phyloP scores from a whole-genome alignment of 2,113 vertebrate genomes.

The Corythoichthys intestinalis region DNA sequence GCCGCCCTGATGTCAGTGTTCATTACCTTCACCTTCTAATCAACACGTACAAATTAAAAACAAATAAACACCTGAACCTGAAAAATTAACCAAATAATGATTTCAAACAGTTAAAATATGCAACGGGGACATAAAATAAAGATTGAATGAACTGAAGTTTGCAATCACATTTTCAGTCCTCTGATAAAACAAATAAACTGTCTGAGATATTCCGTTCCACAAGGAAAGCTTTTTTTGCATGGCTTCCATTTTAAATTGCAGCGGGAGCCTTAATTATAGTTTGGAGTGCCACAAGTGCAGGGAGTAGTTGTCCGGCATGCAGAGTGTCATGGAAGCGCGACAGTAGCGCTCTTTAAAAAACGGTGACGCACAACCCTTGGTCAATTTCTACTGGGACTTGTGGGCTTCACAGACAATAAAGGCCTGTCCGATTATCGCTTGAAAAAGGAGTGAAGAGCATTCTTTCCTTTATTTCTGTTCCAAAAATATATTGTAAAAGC shows the following conservation, averaged over 20 bases:
- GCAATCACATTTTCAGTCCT: background rate
- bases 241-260: slow-evolving; percentile 55
- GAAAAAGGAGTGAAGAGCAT: slow-evolving; percentile 12
- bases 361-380: slow-evolving; percentile 42
- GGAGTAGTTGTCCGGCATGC: slow-evolving; percentile 51
- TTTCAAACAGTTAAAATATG: background rate
- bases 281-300: slow-evolving; percentile 58
- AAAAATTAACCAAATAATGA: background rate
- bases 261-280: slow-evolving; percentile 65
- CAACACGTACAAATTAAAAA: slow-evolving; percentile 38
- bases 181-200: slow-evolving; percentile 25
- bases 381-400: slow-evolving; percentile 27
- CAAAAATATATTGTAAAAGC: slow-evolving; percentile 7
- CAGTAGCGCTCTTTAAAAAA: slow-evolving; percentile 38
- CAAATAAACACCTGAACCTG: background rate
- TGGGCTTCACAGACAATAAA: slow-evolving; percentile 31
- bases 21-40: slow-evolving; percentile 63
- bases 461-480: background rate
- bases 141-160: background rate
- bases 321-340: slow-evolving; percentile 30
- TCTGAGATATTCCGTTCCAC: slow-evolving; percentile 34
- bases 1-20: slow-evolving; percentile 32
- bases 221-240: slow-evolving; percentile 33
- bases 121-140: background rate
- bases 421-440: slow-evolving; percentile 16